These are phyloP conservation scores for Phyllotreta striolata DNA, from an alignment of 2,888 invertebrate species.

Conservation along the genomic window DNA sequence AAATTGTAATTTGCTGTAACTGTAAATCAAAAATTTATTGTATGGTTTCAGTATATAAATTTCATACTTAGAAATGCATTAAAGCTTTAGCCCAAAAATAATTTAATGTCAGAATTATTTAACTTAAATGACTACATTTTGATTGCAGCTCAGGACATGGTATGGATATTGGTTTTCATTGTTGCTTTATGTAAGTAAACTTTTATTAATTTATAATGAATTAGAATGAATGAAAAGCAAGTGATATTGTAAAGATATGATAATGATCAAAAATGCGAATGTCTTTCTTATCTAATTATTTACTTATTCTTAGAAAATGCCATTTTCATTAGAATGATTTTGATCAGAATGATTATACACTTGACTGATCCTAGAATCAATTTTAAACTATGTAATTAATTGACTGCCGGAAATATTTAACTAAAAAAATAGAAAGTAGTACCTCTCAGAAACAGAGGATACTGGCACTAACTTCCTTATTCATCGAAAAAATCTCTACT, in stretches of 20 bases:
- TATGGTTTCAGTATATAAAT: constrained; percentile 1
- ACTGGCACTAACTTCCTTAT: too few species aligned
- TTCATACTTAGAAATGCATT: not conserved
- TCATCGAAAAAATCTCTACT: too few species aligned
- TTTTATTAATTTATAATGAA: constrained; percentile 3
- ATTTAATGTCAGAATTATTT: constrained; percentile 23
- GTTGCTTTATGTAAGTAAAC: constrained; percentile 45
- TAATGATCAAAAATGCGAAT: too few species aligned
- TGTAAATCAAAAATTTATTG: too few species aligned
- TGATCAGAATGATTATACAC: too few species aligned
- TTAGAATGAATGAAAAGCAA: too few species aligned
- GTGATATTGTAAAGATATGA: too few species aligned
- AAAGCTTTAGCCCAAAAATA: too few species aligned
- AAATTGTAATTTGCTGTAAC: constrained; percentile 1
- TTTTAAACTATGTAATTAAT: not conserved
- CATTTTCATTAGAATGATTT: too few species aligned
- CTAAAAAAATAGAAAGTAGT: constrained; percentile 5
- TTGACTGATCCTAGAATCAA: too few species aligned
- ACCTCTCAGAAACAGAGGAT: not conserved
- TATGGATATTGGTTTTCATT: constrained; percentile 41
- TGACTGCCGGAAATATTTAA: not conserved
- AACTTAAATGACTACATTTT: constrained; percentile 32
- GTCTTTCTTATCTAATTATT: too few species aligned
- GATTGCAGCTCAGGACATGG: constrained; percentile 48
- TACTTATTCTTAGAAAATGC: too few species aligned